phyloP scores from a whole-genome alignment of 2,888 invertebrate species.

The Yponomeuta malinellus region DNA sequence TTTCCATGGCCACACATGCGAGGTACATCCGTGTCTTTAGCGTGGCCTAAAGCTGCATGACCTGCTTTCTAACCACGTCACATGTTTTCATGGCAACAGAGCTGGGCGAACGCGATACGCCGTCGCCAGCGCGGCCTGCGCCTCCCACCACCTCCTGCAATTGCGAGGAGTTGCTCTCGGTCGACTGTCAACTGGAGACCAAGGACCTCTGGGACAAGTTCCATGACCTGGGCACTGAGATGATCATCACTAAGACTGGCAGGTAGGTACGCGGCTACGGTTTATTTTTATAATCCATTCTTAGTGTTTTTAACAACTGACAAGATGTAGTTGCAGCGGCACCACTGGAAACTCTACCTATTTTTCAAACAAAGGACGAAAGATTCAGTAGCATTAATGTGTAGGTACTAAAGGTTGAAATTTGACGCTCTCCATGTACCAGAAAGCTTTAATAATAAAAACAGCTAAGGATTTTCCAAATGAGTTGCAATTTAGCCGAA shows the following conservation, averaged over 20 bases:
- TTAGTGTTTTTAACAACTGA: not conserved
- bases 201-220: constrained; percentile 98
- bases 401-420: too few species aligned
- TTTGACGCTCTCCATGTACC: not conserved
- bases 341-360: too few species aligned
- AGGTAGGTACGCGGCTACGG: constrained; percentile 77
- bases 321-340: too few species aligned
- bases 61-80: not conserved
- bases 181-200: constrained; percentile 95
- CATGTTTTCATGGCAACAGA: constrained; percentile 34
- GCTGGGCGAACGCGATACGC: constrained; percentile 68
- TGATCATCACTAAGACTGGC: constrained; percentile 99
- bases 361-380: too few species aligned
- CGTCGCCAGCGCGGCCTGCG: constrained; percentile 60
- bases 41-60: too few species aligned
- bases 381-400: too few species aligned
- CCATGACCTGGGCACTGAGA: constrained; percentile 95
- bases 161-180: constrained; percentile 87
- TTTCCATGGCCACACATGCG: constrained; percentile 17
- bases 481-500: not conserved
- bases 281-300: not conserved
- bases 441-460: not conserved
- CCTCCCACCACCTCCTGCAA: constrained; percentile 80
- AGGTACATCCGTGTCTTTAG: too few species aligned
- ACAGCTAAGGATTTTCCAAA: not conserved